Base-by-base conservation (phyloP, 2,797 vertebrate species). In the Saxicola maurus region DNA sequence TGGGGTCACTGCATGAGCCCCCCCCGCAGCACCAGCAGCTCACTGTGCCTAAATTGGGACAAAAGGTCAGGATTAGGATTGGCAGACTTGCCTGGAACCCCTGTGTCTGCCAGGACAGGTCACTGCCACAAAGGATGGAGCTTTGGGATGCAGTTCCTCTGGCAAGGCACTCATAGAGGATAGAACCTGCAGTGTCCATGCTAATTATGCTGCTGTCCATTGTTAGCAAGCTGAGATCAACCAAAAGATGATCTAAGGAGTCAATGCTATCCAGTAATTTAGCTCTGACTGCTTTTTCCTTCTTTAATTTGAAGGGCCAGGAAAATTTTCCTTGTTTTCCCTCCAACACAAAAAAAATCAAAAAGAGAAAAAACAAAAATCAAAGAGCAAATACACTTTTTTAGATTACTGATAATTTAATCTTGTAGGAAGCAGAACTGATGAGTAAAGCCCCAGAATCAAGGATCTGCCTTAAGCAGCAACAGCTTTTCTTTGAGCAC, bases 21-120 rank as follows among this genome's bases (percentile, higher is more conserved):
- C 92, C 94, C 0, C 17, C 11, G 43, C 98, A 99, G 93, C 98
- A 98, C 0, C 80, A 96, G 90, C 98, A 99, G 91, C 96, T 95
- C 94, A 96, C 78, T 14, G 97, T 98, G 69, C 95, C 98, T 98
- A 67, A 5, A 42, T 13, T 1, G 13, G 52, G 76, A 91, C 10
- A 82, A 45, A 77, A 76, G 61, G 8, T 24, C 79, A 45, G 65
- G n/a, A 55, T 85, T 23, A 66, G 71, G n/a, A 51, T 6, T 17
- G 20, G 1, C 13, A 73, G 19, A 2, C 6, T 24, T 17, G 28
- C 25, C 38, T 65, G 46, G 25, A 57, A 28, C 4, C 8, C 4
- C 43, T 24, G 10, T 35, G 43, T 31, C 65, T 6, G 1, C 25
- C 53, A 59, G 37, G 28, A 38, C 11, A 8, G 40, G 45, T 23